Conservation (phyloP, 2,888 invertebrate genomes). For the Anodontia alba region DNA sequence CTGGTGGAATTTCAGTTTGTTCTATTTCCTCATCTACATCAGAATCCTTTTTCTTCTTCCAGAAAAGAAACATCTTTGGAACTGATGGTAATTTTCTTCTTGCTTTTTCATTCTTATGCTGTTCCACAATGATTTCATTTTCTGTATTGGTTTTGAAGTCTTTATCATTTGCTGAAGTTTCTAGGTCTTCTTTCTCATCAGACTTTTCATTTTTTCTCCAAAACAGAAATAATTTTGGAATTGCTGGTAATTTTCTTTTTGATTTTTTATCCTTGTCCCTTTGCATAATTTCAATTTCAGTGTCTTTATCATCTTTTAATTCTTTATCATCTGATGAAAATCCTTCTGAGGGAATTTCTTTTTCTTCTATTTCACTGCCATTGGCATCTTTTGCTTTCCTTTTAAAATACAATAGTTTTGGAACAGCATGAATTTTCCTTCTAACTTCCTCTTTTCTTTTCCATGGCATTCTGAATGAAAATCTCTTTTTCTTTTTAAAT, state of each 20-base stretch:
- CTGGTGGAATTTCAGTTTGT: background rate
- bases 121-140: background rate
- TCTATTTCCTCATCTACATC: background rate
- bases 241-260: background rate
- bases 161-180: background rate
- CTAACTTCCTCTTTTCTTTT: slow-evolving; percentile 48
- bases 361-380: slow-evolving; percentile 23
- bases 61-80: background rate
- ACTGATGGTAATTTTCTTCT: background rate
- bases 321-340: slow-evolving; percentile 36
- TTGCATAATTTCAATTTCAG: background rate
- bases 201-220: background rate
- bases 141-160: too few relatives aligned
- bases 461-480: slow-evolving; percentile 53
- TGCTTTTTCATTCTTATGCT: background rate
- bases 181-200: background rate
- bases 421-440: slow-evolving; percentile 66
- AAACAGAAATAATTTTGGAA: background rate
- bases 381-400: slow-evolving; percentile 47
- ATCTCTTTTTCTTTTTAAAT: slow-evolving; percentile 61
- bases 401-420: slow-evolving; percentile 61
- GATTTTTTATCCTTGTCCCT: background rate
- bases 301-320: background rate
- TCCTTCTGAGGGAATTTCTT: slow-evolving; percentile 49
- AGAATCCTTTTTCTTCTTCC: background rate